Base-by-base conservation (phyloP, 2,888 invertebrate genomes). In the Drosophila mulleri region DNA sequence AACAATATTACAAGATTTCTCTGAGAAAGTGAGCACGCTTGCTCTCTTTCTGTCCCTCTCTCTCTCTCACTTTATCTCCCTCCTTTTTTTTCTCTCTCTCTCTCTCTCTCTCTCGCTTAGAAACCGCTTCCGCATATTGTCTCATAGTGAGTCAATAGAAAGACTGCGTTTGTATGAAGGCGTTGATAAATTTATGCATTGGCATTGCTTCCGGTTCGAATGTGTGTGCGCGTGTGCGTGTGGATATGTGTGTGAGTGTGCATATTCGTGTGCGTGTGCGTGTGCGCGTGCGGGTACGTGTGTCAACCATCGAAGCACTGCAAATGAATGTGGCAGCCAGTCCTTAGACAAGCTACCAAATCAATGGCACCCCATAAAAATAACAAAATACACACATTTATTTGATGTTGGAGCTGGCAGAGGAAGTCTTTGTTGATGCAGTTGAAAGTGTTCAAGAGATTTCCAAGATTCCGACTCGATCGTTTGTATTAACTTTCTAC, bases 121-220 rank as follows among this genome's bases (percentile, higher is more conserved):
- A 32, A 18, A 14, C 32, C 35, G 32, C 14, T 50, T 53, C 53
- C 53, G 37, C 23, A 20, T 20, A 26, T 48, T 50, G 11, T 20
- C 35, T 11, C 37, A 37, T 35, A 32, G 69, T 57, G 11, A 52
- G 60, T 63, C 56, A 63, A 76, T 80, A 62, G 66, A 29, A 42
- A 48, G 50, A 65, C 60, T 67, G 48, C 58, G 65, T 70, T 78
- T 39, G 23, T 26, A 53, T 47, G 39, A 62, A 85, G 75, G 91
- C 83, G 91, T 85, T 91, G 91, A 91, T 77, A 88, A 80, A 90
- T 91, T 90, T 91, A 91, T 83, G 83, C 78, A 81, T 82, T 82
- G 80, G 76, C 75, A 50, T 62, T 70, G 68, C 82, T 89, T 89
- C 89, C 89, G 89, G 90, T 83, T 70, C 44, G 50, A 75, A 20